Evolutionary conservation across 2,113 vertebrate species (phyloP).

Genomic region (Sphyrna mokarran): DNA sequence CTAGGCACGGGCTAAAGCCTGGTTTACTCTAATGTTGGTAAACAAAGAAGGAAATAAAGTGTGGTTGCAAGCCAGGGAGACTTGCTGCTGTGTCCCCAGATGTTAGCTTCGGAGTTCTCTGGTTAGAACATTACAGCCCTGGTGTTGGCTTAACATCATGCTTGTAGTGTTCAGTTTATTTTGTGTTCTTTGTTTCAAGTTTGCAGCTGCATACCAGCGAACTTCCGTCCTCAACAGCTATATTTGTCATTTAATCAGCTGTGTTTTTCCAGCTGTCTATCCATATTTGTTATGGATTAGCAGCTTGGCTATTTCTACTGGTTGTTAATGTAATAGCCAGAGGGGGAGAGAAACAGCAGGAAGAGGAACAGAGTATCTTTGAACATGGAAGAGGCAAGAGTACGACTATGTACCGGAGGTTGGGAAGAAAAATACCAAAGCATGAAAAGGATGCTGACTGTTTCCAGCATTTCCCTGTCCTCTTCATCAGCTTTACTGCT

Average conservation of each 20-base stretch:
- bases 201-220: background rate
- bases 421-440: background rate
- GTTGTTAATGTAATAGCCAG: background rate
- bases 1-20: background rate
- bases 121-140: background rate
- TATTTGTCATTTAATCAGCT: background rate
- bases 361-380: background rate
- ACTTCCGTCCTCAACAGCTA: background rate
- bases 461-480: background rate
- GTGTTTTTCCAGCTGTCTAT: background rate
- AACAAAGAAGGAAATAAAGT: background rate
- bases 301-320: background rate
- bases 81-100: background rate
- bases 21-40: background rate
- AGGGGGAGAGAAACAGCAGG: background rate
- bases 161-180: background rate
- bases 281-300: background rate
- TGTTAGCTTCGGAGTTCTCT: background rate
- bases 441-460: background rate
- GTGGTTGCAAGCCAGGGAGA: background rate
- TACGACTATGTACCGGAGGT: background rate
- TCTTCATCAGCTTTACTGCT: background rate
- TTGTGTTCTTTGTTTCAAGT: background rate
- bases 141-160: background rate
- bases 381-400: background rate